phyloP scores from a whole-genome alignment of 1,140 invertebrate genomes.

The Bombyx mandarina region DNA sequence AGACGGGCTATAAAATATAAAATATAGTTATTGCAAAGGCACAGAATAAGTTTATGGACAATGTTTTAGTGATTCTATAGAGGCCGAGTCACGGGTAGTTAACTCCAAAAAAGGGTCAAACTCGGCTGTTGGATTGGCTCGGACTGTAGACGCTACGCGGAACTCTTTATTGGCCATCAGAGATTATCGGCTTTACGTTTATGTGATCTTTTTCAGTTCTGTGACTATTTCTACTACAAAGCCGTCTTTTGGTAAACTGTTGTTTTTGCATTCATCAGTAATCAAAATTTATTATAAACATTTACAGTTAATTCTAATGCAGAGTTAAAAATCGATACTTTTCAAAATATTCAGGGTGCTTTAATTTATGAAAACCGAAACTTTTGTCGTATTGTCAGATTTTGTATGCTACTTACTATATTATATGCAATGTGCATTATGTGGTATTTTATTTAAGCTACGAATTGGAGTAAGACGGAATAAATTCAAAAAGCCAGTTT shows the following conservation, averaged over 20 bases:
- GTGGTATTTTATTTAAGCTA: neutral
- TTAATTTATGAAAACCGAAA: neutral
- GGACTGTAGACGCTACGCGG: conserved; percentile 6
- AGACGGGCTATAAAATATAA: no score
- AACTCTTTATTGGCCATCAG: conserved; percentile 15
- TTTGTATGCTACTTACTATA: no score
- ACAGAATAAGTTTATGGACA: conserved; percentile 11
- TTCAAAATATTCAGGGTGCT: neutral
- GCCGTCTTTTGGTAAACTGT: no score
- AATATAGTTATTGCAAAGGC: no score
- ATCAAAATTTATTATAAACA: no score
- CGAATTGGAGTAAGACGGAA: neutral
- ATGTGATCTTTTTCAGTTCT: conserved; percentile 2
- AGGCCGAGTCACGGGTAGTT: conserved; percentile 14
- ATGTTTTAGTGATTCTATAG: conserved; percentile 7
- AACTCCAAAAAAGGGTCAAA: conserved; percentile 11
- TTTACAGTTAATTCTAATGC: neutral
- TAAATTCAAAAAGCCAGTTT: neutral
- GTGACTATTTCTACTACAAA: conserved; percentile 2
- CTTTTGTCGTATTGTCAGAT: no score
- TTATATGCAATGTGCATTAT: neutral
- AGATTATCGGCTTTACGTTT: conserved; percentile 4
- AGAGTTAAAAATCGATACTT: neutral
- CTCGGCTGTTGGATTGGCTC: conserved; percentile 1
- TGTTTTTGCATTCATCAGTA: no score